Percentiles rank a stretch among this genome's conserved stretches.
phyloP scores from a whole-genome alignment of 2,113 vertebrate species.

The Aegotheles bennettii region DNA sequence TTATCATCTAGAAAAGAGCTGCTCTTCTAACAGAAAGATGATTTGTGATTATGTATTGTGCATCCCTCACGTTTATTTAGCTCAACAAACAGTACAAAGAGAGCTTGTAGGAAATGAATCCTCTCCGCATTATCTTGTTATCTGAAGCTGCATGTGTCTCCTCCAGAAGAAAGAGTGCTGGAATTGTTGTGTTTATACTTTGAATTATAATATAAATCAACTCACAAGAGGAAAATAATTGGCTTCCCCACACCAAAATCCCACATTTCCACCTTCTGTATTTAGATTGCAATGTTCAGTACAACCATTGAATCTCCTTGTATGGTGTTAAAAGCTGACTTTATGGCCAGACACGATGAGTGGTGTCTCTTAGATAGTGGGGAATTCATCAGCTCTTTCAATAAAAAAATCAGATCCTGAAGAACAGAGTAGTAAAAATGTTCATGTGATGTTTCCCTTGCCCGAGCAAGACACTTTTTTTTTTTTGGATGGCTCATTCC shows the following conservation, averaged over 20 bases:
- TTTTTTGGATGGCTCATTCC: background rate
- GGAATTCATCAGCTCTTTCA: background rate
- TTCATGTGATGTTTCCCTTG: background rate
- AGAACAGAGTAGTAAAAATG: background rate
- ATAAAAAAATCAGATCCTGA: background rate
- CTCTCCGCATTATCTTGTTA: slow-evolving; percentile 17
- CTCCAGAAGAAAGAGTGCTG: background rate
- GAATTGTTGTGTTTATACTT: background rate
- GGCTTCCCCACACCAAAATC: background rate
- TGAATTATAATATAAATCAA: background rate
- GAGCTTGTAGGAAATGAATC: slow-evolving; percentile 38
- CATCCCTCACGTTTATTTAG: background rate
- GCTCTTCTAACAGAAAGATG: background rate
- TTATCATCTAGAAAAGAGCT: background rate
- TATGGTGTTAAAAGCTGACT: background rate
- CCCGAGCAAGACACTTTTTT: rapidly evolving
- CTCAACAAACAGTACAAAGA: background rate
- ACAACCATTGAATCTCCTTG: background rate
- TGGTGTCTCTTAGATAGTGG: background rate
- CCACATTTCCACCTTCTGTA: background rate
- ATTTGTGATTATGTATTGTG: background rate
- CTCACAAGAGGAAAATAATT: background rate
- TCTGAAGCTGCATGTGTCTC: background rate
- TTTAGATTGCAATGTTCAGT: background rate
- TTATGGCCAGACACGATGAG: background rate